Conservation (phyloP, 2,888 invertebrate genomes). For the Epirrhoe tristata region DNA sequence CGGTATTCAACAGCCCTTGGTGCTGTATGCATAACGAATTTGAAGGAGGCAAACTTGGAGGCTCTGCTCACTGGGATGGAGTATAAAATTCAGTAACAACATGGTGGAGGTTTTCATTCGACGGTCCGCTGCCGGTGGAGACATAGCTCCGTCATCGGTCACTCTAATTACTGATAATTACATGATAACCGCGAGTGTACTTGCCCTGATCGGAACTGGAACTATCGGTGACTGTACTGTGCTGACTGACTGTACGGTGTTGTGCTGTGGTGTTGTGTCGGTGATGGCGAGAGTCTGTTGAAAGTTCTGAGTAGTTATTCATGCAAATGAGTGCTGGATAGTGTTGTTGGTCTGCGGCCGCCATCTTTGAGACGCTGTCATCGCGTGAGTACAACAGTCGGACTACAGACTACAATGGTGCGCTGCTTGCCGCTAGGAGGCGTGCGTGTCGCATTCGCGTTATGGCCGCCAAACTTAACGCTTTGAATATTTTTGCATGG, state of each 20-base stretch:
- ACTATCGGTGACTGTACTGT: slow-evolving; percentile 13
- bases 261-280: slow-evolving; percentile 20
- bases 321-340: slow-evolving; percentile 61
- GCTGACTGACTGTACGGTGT: background rate
- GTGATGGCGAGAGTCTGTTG: slow-evolving; percentile 43
- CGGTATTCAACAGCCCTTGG: slow-evolving; percentile 87
- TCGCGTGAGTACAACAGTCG: slow-evolving; percentile 59
- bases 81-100: slow-evolving; percentile 86
- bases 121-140: slow-evolving; percentile 81
- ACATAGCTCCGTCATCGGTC: slow-evolving; percentile 83
- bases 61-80: slow-evolving; percentile 85
- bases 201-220: background rate
- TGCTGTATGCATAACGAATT: slow-evolving; percentile 87
- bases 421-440: slow-evolving; percentile 69
- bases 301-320: slow-evolving; percentile 43
- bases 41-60: slow-evolving; percentile 86
- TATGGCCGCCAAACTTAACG: slow-evolving; percentile 68
- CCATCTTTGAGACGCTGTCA: slow-evolving; percentile 76
- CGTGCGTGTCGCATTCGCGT: slow-evolving; percentile 73
- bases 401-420: slow-evolving; percentile 28
- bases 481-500: slow-evolving; percentile 82
- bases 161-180: slow-evolving; percentile 56
- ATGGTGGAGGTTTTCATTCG: slow-evolving; percentile 85
- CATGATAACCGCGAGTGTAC: slow-evolving; percentile 21
- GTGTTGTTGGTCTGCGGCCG: slow-evolving; percentile 64